A percentile compares a stretch with the other conserved stretches of the same genome.
These are phyloP conservation scores for Mormyrus iriodes DNA, from an alignment of 2,113 vertebrate genomes.

Conservation along the genomic window DNA sequence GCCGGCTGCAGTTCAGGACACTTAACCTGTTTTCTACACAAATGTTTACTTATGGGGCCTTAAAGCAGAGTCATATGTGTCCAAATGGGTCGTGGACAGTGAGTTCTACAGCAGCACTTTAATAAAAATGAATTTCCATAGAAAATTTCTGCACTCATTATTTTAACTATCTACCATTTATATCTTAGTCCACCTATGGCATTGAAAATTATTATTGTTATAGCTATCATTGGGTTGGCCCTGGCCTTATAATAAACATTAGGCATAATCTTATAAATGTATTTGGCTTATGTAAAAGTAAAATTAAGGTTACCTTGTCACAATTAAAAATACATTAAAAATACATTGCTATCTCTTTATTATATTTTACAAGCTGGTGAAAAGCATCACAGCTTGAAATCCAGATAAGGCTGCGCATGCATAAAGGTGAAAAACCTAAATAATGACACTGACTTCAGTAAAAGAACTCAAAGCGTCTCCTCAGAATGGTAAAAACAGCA, in stretches of 20 bases:
- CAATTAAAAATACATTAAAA: not conserved
- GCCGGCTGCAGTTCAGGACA: not conserved
- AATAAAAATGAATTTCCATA: not conserved
- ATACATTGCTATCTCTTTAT: not conserved
- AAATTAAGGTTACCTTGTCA: not conserved
- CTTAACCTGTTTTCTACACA: constrained; percentile 8
- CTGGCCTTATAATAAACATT: not conserved
- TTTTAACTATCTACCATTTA: not conserved
- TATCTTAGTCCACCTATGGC: not conserved
- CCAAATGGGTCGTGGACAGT: not conserved
- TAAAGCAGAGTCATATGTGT: not conserved
- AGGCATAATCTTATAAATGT: not conserved
- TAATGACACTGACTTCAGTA: not conserved
- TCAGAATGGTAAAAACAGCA: not conserved
- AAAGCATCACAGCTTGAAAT: too few species aligned
- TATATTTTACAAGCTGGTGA: not conserved
- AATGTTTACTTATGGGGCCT: not conserved
- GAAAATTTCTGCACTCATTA: not conserved
- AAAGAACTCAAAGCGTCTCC: not conserved
- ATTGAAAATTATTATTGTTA: not conserved
- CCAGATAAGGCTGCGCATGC: not conserved
- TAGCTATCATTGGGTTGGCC: not conserved
- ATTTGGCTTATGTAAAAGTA: not conserved
- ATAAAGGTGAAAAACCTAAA: not conserved
- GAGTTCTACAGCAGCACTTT: not conserved